Percentiles rank a stretch among this genome's conserved stretches.
Evolutionary conservation across 2,888 invertebrate genomes (phyloP).

Genomic region (Oligia fasciuncula): DNA sequence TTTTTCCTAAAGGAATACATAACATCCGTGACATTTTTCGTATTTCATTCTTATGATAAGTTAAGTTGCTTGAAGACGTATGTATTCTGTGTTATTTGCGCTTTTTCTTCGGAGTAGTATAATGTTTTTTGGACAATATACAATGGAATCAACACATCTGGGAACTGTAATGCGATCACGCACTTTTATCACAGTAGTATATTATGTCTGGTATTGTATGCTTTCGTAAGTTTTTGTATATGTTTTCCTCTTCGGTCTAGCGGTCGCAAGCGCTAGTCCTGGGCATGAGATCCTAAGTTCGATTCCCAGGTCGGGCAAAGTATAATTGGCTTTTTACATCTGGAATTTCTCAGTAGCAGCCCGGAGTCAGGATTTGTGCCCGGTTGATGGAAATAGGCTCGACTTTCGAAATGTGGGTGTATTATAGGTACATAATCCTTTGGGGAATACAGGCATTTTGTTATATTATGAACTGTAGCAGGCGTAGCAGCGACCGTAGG

Average conservation of each 20-base stretch:
- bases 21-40: slow-evolving; percentile 37
- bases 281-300: not conserved
- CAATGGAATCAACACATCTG: slow-evolving; percentile 24
- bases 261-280: not conserved
- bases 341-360: not conserved
- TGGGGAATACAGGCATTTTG: not conserved
- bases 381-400: not conserved
- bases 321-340: not conserved
- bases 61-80: slow-evolving; percentile 10
- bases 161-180: slow-evolving; percentile 21
- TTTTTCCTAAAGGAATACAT: slow-evolving; percentile 34
- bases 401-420: not conserved
- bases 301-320: not conserved
- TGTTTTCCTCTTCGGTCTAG: not conserved
- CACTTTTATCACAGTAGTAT: slow-evolving; percentile 12
- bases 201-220: not conserved
- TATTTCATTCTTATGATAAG: slow-evolving; percentile 36
- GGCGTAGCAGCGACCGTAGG: not conserved
- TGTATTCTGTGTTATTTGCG: slow-evolving; percentile 22
- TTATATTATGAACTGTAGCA: not conserved
- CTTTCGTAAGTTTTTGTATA: not conserved
- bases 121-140: slow-evolving; percentile 14
- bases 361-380: not conserved
- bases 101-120: slow-evolving; percentile 6
- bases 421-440: not conserved